Base-by-base conservation (phyloP, 1,140 invertebrate species). In the Gyrodactylus bullatarudis region DNA sequence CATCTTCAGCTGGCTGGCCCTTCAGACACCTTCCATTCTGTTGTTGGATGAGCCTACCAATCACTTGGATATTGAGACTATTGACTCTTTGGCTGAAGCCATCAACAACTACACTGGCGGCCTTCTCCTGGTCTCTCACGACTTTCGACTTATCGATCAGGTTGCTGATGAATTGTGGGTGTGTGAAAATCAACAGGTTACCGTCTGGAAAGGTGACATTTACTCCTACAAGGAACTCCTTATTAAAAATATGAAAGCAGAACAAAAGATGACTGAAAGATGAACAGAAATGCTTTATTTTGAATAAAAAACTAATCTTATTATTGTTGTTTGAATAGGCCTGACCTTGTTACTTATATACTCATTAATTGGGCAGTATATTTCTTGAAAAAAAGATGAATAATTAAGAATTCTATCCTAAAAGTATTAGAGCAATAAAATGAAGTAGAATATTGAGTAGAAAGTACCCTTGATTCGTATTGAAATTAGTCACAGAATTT, bases 101-200 rank as follows among this genome's bases (percentile, higher is more conserved):
- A 88, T 99, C 73, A 94, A 93, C 78, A 89, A 93, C 76, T 99
- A 96, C 79, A 89, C 93, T 77, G 95, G 95, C 26, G 95, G 94
- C 75, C 87, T 99, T 86, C 89, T 97, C 25, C 84, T 96, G 0
- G 92, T 96, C 76, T 90, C 88, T 82, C 92, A 96, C 86, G 92
- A 96, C 83, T 96, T 96, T 82, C 85, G 94, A 81, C 86, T 99
- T 22, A 98, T 99, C 76, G 92, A 88, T 83, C 94, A 98, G 85
- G 93, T 98, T 24, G 93, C 93, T 22, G 87, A 97, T 82, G 91
- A 95, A 82, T 97, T 99, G 80, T 99, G 93, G 93, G 87, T 98
- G 21, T 99, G 95, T 81, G 92, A 97, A 79, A 89, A 98, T 76
- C 87, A 87, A 76, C 88, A 87, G 8, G 87, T 94, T 20, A 97